These are phyloP conservation scores for Stictocephala bisonia DNA, from an alignment of 2,888 invertebrate genomes.

Conservation along the genomic window DNA sequence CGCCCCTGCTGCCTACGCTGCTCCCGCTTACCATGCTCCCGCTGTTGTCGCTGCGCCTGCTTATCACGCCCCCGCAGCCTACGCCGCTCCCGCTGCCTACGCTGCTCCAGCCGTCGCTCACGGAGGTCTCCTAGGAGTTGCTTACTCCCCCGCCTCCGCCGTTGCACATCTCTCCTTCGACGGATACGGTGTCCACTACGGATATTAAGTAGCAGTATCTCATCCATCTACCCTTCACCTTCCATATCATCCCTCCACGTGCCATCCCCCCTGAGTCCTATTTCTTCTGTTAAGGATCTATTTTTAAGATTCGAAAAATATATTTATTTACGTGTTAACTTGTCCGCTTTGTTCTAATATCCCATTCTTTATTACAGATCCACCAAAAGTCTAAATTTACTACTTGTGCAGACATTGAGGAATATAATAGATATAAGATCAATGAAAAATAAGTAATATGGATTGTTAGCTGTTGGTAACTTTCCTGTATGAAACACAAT, in stretches of 20 bases:
- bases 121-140: constrained; percentile 55
- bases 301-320: not conserved
- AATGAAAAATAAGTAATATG: too few relatives aligned
- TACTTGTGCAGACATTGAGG: not conserved
- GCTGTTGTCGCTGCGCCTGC: constrained; percentile 63
- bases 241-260: constrained; percentile 52
- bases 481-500: too few relatives aligned
- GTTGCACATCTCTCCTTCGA: constrained; percentile 44
- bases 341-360: not conserved
- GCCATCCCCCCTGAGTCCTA: constrained; percentile 8
- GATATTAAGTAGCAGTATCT: constrained; percentile 46
- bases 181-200: constrained; percentile 39
- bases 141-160: constrained; percentile 56
- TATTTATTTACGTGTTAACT: not conserved
- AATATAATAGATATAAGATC: too few relatives aligned
- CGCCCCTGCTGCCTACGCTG: constrained; percentile 57
- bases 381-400: too few relatives aligned
- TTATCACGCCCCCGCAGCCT: constrained; percentile 66
- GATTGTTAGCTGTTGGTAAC: too few relatives aligned
- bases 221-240: constrained; percentile 53
- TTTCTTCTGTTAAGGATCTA: not conserved
- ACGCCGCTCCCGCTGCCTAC: constrained; percentile 53
- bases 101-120: constrained; percentile 49
- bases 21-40: constrained; percentile 70
- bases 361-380: not conserved